Percentiles rank a stretch among this genome's conserved stretches.
Conservation (phyloP, 2,797 vertebrate genomes). For the Malurus leucopterus region DNA sequence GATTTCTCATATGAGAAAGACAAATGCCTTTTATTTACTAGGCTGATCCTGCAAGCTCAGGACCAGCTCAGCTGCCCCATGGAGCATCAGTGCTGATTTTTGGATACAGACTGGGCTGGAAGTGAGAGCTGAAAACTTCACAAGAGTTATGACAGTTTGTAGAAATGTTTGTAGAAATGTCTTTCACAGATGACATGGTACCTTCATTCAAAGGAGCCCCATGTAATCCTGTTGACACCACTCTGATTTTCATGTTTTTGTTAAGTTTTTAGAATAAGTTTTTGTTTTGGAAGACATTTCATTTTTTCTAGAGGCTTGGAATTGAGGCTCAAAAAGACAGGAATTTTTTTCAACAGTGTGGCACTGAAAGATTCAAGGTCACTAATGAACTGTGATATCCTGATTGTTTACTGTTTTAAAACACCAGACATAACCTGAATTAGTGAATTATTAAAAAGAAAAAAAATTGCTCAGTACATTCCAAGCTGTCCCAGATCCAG, state of each 20-base stretch:
- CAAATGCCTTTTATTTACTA: not conserved
- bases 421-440: not conserved
- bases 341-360: not conserved
- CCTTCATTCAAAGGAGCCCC: not conserved
- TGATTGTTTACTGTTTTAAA: not conserved
- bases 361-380: not conserved
- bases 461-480: rapidly evolving
- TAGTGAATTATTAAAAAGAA: not conserved
- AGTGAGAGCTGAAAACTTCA: not conserved
- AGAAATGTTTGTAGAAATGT: not conserved
- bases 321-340: not conserved
- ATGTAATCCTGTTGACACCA: not conserved
- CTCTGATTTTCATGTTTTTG: not conserved
- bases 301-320: not conserved
- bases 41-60: not conserved
- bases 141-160: not conserved
- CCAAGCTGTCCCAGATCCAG: not conserved
- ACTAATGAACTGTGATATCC: not conserved
- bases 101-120: not conserved
- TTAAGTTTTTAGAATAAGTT: not conserved
- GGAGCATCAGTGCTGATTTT: not conserved
- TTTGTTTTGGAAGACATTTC: not conserved
- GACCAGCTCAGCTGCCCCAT: not conserved
- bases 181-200: not conserved
- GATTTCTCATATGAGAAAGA: not conserved